Evolutionary conservation across 2,797 vertebrate species (phyloP), one percentile per base, ranked within the genome.

Genomic region (Pseudomugil gertrudae): DNA sequence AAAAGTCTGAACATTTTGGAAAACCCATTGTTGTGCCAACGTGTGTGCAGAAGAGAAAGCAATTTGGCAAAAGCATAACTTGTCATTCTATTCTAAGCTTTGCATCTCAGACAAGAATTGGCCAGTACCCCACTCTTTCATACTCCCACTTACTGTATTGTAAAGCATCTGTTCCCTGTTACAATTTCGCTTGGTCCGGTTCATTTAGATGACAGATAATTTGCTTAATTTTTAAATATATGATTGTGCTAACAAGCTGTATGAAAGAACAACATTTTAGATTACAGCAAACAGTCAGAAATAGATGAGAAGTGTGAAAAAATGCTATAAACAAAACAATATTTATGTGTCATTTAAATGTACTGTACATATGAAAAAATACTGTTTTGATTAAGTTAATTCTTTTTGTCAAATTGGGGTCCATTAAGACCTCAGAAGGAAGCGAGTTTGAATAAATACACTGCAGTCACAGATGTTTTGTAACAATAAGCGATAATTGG

Each of bases 61-160:
- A 4, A 59, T 65, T 78, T 87, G 78, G 74, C 79, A 80, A 75
- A 79, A 27, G 13, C 26, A 27, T 8, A 55, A 62, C 50, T 60
- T 66, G 60, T 79, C 68, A 73, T 64, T 81, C 76, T 87, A 83
- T 88, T 85, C 67, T 77, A 59, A 79, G 77, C 74, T 68, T 72
- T 76, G 57, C 52, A 27, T 84, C 72, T 81, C 70, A 32, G 48
- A 81, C 75, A 58, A 62, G 66, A 77, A 59, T 81, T 89, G 80
- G 76, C 82, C 55, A 8, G 24, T 57, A 48, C 71, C 70, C 66
- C 53, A 57, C 45, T 86, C 51, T 51, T 81, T 89, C 76, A 86
- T 76, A 80, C 82, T 72, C 86, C 87, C 80, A 89, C 87, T 53
- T 62, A 74, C 60, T 83, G 66, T 35, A 60, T 81, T 78, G 73